phyloP scores from a whole-genome alignment of 2,113 vertebrate species.

The Hucho hucho region DNA sequence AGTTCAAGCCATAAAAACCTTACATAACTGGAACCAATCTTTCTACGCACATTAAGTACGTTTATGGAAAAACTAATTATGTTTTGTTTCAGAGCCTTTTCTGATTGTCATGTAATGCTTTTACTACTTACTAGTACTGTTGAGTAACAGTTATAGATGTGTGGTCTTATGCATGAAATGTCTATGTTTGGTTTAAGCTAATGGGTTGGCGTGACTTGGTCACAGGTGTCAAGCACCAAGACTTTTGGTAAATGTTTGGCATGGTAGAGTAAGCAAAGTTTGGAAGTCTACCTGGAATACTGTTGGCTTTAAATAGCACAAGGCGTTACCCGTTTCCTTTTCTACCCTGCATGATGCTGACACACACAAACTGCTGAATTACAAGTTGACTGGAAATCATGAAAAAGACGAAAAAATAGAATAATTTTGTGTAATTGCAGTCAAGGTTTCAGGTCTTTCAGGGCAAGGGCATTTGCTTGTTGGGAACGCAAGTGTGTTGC shows the following conservation, averaged over 20 bases:
- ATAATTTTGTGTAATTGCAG: conserved; percentile 71
- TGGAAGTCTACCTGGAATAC: conserved; percentile 69
- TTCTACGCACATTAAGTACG: background rate
- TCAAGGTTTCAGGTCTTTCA: conserved; percentile 43
- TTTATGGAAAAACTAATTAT: background rate
- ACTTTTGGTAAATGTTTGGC: conserved; percentile 71
- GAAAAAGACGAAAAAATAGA: conserved; percentile 67
- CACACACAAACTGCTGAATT: conserved; percentile 69
- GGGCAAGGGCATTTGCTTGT: conserved; percentile 51
- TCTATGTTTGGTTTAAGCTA: conserved; percentile 58
- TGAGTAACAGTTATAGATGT: conserved; percentile 21
- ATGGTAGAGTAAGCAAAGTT: conserved; percentile 49
- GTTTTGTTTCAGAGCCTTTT: background rate
- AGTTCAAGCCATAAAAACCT: background rate
- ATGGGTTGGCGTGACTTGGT: conserved; percentile 60
- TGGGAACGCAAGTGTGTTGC: conserved; percentile 59
- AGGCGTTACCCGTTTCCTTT: conserved; percentile 65
- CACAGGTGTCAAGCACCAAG: conserved; percentile 61
- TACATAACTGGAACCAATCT: background rate
- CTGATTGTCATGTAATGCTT: background rate
- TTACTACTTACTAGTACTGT: background rate
- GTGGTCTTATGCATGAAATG: conserved; percentile 49
- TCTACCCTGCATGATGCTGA: conserved; percentile 55
- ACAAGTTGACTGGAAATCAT: conserved; percentile 77
- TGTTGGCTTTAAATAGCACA: conserved; percentile 65